These are phyloP conservation scores for Tribolium freemani DNA, from an alignment of 2,888 invertebrate species.

Conservation along the genomic window DNA sequence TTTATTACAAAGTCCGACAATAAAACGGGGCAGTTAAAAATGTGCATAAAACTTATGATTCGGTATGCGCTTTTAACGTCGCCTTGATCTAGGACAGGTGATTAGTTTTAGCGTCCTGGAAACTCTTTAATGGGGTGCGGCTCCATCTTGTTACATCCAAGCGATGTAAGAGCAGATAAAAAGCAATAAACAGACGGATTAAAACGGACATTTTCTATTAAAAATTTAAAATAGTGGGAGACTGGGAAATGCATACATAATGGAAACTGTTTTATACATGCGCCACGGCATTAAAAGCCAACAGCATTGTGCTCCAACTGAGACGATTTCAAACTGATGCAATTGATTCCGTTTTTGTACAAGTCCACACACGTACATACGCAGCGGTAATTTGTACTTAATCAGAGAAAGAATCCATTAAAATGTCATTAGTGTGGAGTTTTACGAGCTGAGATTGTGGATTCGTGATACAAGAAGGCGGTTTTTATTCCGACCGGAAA, in stretches of 20 bases:
- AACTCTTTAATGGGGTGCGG: slow-evolving; percentile 20
- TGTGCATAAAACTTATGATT: slow-evolving; percentile 30
- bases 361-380: neutral
- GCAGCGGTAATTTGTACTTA: slow-evolving; percentile 30
- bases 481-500: slow-evolving; percentile 51
- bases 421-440: slow-evolving; percentile 44
- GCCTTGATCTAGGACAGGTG: slow-evolving; percentile 9
- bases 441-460: slow-evolving; percentile 45
- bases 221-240: slow-evolving; percentile 66
- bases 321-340: too few relatives aligned
- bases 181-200: slow-evolving; percentile 63
- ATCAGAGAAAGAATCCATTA: slow-evolving; percentile 45
- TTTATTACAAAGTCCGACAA: slow-evolving; percentile 27
- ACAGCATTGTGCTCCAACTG: neutral
- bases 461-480: slow-evolving; percentile 47
- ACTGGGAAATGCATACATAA: slow-evolving; percentile 66
- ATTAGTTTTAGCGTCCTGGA: slow-evolving; percentile 11
- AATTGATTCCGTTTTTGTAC: neutral
- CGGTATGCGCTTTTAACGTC: slow-evolving; percentile 18
- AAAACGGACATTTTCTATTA: slow-evolving; percentile 66
- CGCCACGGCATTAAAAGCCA: slow-evolving; percentile 9
- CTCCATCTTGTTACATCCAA: slow-evolving; percentile 23
- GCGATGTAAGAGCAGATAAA: slow-evolving; percentile 35
- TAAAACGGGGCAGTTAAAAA: slow-evolving; percentile 27
- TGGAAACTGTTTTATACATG: slow-evolving; percentile 45